Conservation (phyloP, 2,888 invertebrate genomes). For the Spisula subtruncata region DNA sequence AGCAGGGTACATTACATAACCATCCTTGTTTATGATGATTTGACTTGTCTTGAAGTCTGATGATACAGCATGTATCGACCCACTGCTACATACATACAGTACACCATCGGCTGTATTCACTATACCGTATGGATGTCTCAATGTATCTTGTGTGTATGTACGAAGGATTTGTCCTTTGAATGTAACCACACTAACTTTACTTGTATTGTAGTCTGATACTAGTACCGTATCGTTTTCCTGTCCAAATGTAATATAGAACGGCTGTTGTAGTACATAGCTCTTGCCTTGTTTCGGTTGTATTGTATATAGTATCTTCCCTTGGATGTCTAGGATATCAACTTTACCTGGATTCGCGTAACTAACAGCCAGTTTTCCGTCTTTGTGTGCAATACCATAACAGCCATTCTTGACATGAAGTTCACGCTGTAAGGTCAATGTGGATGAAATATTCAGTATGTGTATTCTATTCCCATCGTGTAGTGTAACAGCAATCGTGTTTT, state of each 20-base stretch:
- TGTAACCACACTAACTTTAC: not conserved
- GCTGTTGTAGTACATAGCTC: not conserved
- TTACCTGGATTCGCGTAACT: not conserved
- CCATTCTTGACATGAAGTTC: not conserved
- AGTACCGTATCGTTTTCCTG: not conserved
- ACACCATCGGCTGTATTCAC: not conserved
- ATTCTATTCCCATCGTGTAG: not conserved
- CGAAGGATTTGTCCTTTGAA: conserved; percentile 9
- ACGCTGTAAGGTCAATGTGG: not conserved
- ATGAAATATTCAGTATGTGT: not conserved
- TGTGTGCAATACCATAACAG: not conserved
- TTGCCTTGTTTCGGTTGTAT: not conserved
- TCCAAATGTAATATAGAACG: not conserved
- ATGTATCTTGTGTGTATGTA: not conserved
- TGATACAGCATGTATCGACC: not conserved
- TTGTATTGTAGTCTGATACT: not conserved
- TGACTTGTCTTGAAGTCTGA: conserved; percentile 7
- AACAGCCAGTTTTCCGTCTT: not conserved
- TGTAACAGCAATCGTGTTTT: not conserved
- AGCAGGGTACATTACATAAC: not conserved
- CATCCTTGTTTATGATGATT: not conserved
- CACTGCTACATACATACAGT: conserved; percentile 23
- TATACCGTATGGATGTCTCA: not conserved
- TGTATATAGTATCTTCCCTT: not conserved
- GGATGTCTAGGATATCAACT: not conserved